Evolutionary conservation across 2,888 invertebrate genomes (phyloP).

Genomic region (Acleris cristana): DNA sequence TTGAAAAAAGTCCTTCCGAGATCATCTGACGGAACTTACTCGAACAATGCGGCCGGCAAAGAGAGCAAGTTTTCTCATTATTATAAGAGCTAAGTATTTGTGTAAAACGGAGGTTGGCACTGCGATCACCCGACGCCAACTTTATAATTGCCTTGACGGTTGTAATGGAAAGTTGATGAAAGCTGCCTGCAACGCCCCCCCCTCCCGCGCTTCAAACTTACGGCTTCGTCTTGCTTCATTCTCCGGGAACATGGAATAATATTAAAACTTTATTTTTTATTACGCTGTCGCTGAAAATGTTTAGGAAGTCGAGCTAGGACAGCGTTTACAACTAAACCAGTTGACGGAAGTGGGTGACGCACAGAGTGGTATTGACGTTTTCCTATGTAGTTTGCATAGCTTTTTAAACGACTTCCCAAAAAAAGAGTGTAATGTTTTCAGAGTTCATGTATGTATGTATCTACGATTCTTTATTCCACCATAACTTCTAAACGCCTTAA

Average conservation of each 20-base stretch:
- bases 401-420: too few species aligned
- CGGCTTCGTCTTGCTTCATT: constrained; percentile 60
- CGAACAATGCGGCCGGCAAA: constrained; percentile 51
- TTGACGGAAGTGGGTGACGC: background rate
- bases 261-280: constrained; percentile 35
- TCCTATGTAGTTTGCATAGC: background rate
- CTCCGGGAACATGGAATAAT: constrained; percentile 35
- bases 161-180: constrained; percentile 80
- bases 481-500: too few species aligned
- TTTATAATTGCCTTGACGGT: constrained; percentile 81
- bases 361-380: background rate
- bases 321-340: constrained; percentile 10
- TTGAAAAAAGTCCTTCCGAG: constrained; percentile 49
- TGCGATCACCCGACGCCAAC: constrained; percentile 69
- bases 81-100: constrained; percentile 68
- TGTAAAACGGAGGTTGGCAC: constrained; percentile 69
- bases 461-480: too few species aligned
- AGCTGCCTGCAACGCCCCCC: constrained; percentile 66
- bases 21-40: constrained; percentile 71
- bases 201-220: constrained; percentile 67
- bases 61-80: constrained; percentile 80
- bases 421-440: too few species aligned
- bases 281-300: constrained; percentile 10
- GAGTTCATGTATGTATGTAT: too few species aligned
- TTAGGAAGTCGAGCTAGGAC: constrained; percentile 13